phyloP scores from a whole-genome alignment of 2,113 vertebrate genomes.

The Anarhynchus alexandrinus region DNA sequence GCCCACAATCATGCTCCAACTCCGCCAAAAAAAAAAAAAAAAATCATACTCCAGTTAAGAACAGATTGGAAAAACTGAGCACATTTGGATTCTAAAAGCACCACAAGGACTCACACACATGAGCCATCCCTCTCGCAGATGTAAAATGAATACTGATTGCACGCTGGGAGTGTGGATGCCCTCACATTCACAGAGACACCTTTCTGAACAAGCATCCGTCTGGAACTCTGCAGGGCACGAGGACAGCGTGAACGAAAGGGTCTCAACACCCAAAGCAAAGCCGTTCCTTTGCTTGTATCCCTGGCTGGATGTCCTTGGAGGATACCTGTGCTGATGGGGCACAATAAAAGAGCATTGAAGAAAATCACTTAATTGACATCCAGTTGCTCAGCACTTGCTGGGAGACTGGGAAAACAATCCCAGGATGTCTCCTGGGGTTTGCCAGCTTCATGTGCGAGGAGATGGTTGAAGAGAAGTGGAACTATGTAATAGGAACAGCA shows the following conservation, averaged over 20 bases:
- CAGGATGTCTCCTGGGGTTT: not conserved
- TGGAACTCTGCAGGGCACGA: not conserved
- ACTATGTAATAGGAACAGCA: not conserved
- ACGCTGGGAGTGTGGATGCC: not conserved
- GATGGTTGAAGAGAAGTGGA: not conserved
- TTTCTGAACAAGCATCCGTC: not conserved
- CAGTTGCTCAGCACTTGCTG: not conserved
- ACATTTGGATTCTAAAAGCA: not conserved
- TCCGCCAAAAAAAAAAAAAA: not conserved
- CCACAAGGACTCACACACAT: rapidly evolving
- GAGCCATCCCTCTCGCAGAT: not conserved
- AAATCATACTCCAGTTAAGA: not conserved
- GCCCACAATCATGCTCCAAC: not conserved
- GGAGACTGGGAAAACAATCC: not conserved
- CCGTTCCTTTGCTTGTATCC: not conserved
- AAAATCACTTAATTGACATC: not conserved
- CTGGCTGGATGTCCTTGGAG: not conserved
- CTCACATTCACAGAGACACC: not conserved
- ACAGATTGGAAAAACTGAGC: not conserved
- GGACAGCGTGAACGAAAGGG: not conserved
- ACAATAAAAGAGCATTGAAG: not conserved
- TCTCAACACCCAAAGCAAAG: not conserved
- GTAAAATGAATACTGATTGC: not conserved
- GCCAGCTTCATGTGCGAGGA: not conserved
- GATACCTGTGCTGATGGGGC: not conserved